Conservation (phyloP, 1,140 invertebrate species). For the Pseudomyrmex pallidus region DNA sequence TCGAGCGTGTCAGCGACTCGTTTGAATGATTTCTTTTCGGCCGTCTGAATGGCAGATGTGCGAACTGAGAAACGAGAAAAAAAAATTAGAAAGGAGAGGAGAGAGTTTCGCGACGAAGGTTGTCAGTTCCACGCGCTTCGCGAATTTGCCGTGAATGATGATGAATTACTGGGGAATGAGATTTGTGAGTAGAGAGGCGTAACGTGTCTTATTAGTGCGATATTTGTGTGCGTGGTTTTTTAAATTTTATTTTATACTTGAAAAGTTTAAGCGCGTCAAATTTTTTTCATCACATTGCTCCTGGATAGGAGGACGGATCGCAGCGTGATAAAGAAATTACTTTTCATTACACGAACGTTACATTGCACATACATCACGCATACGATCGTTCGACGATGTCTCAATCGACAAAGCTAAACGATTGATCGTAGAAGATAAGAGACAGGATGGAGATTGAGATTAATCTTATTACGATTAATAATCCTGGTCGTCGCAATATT, state of each 20-base stretch:
- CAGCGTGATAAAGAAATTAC: no score
- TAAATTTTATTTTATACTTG: no score
- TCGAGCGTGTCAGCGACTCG: no score
- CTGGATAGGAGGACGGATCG: no score
- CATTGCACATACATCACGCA: neutral
- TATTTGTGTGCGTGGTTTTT: no score
- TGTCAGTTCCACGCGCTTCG: neutral
- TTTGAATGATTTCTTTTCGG: no score
- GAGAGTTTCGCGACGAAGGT: neutral
- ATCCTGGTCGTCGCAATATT: neutral
- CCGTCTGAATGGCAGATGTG: neutral
- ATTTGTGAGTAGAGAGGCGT: neutral
- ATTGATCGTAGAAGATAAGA: constrained; percentile 13
- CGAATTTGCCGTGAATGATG: neutral
- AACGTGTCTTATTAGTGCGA: no score
- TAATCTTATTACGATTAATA: neutral
- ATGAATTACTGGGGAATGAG: neutral
- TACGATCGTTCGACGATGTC: neutral
- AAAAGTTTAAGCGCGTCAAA: neutral
- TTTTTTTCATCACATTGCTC: neutral
- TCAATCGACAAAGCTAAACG: neutral
- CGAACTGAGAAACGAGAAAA: neutral
- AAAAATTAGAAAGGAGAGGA: neutral
- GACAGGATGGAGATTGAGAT: neutral
- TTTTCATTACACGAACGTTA: no score